A percentile compares a stretch with the other conserved stretches of the same genome.
These are phyloP conservation scores for Sphenopsis melanotis DNA, from an alignment of 2,797 vertebrate genomes.

Conservation along the genomic window DNA sequence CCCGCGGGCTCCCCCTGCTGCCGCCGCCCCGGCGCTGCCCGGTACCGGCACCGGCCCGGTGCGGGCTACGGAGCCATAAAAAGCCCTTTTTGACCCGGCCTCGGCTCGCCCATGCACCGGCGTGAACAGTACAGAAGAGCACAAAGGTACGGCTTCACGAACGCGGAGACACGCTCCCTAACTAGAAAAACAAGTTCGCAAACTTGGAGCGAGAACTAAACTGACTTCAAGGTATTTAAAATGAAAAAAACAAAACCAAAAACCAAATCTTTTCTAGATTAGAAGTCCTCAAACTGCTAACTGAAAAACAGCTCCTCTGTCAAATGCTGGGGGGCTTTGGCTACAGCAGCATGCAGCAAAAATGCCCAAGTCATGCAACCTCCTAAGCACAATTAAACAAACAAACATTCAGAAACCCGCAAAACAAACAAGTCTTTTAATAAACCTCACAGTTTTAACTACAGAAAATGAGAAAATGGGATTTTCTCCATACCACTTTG, in stretches of 20 bases:
- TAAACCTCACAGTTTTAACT: not conserved
- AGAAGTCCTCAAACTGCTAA: fast-evolving
- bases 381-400: not conserved
- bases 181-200: not conserved
- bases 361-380: fast-evolving
- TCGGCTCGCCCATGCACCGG: fast-evolving
- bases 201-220: not conserved
- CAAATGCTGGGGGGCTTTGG: not conserved
- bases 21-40: not conserved
- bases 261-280: not conserved
- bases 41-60: too few relatives aligned
- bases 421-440: not conserved
- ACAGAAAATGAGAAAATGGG: not conserved
- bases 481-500: not conserved
- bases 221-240: not conserved
- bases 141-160: fast-evolving
- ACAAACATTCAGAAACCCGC: fast-evolving
- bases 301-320: not conserved
- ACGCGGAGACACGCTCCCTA: fast-evolving
- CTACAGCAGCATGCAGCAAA: not conserved
- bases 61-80: fast-evolving
- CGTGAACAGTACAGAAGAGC: fast-evolving
- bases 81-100: too few relatives aligned
- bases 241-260: fast-evolving
- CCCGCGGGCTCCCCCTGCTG: not conserved